These are phyloP conservation scores for Acipenser ruthenus DNA, from an alignment of 2,797 vertebrate genomes.

Conservation along the genomic window DNA sequence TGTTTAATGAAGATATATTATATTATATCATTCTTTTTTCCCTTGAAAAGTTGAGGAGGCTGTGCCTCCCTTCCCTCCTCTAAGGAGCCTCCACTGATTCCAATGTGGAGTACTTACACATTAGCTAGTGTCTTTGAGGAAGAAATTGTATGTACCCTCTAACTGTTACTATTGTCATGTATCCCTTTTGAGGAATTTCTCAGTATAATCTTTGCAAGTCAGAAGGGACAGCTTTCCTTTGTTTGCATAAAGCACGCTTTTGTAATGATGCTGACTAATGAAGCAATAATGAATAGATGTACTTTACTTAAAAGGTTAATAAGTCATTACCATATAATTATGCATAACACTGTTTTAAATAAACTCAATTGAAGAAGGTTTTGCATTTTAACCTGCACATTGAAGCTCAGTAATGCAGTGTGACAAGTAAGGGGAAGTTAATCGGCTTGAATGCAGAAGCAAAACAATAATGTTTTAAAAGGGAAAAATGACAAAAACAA, in stretches of 20 bases:
- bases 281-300: slow-evolving; percentile 40
- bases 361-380: slow-evolving; percentile 25
- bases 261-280: slow-evolving; percentile 46
- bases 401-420: slow-evolving; percentile 18
- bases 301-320: slow-evolving; percentile 57
- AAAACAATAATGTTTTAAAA: slow-evolving; percentile 1
- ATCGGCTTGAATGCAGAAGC: slow-evolving; percentile 12
- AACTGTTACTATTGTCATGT: too few species aligned
- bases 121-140: too few species aligned
- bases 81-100: too few species aligned
- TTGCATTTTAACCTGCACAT: slow-evolving; percentile 17
- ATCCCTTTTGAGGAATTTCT: neutral
- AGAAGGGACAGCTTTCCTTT: slow-evolving; percentile 25
- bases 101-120: too few species aligned
- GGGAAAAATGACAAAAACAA: neutral
- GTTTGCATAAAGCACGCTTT: slow-evolving; percentile 32
- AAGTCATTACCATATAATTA: slow-evolving; percentile 51
- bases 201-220: neutral
- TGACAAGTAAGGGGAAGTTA: slow-evolving; percentile 16
- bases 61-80: too few species aligned
- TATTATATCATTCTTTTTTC: too few species aligned
- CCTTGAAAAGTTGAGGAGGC: too few species aligned
- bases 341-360: slow-evolving; percentile 21
- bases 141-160: too few species aligned
- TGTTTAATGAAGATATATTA: too few species aligned